These are phyloP conservation scores for Diacarnus erythraeanus DNA, from an alignment of 37 sponge, comb jelly and placozoan genomes.

Conservation along the genomic window DNA sequence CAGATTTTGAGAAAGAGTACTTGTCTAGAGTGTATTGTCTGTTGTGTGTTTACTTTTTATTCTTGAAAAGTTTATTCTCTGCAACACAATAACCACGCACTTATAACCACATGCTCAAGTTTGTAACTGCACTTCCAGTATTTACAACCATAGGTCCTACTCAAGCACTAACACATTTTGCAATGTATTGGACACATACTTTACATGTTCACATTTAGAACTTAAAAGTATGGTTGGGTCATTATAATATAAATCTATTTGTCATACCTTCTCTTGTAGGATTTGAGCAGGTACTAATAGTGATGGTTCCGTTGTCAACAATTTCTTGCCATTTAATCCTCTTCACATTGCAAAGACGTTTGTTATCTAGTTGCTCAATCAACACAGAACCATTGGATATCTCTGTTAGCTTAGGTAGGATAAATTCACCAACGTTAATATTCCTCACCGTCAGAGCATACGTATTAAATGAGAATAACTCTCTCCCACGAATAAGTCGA, in stretches of 20 bases:
- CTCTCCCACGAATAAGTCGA: conserved; percentile 41
- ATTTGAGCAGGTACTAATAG: neutral
- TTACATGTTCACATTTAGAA: too few species aligned
- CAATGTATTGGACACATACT: too few species aligned
- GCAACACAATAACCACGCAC: too few species aligned
- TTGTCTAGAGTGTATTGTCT: too few species aligned
- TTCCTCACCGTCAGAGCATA: conserved; percentile 9
- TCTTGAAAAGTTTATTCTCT: too few species aligned
- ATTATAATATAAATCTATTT: neutral
- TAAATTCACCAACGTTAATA: conserved; percentile 1
- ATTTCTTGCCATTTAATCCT: conserved; percentile 66
- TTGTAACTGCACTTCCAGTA: too few species aligned
- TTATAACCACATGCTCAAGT: too few species aligned
- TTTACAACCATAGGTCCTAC: too few species aligned
- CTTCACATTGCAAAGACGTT: conserved; percentile 19
- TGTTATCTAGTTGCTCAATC: neutral
- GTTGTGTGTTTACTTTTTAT: too few species aligned
- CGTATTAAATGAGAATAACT: neutral
- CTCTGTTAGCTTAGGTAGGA: conserved; percentile 54
- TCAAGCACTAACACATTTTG: too few species aligned
- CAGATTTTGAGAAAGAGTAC: too few species aligned
- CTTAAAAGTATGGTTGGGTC: too few species aligned
- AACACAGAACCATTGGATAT: conserved; percentile 30
- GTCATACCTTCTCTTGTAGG: neutral
- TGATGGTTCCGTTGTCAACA: conserved; percentile 4